Conservation (phyloP, 2,888 invertebrate genomes). For the Platycheirus albimanus region DNA sequence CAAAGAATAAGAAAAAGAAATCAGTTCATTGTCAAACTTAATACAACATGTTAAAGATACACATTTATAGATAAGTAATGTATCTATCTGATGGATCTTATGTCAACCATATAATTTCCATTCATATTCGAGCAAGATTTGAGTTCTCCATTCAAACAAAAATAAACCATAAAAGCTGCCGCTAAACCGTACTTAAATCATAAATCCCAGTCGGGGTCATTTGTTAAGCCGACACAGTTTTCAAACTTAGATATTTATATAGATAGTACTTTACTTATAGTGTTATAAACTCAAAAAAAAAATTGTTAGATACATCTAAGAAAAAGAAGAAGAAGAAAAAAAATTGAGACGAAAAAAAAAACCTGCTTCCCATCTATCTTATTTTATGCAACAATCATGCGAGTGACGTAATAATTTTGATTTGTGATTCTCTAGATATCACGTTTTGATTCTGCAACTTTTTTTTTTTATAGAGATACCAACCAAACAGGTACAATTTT, state of each 20-base stretch:
- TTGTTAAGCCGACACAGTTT: slow-evolving; percentile 62
- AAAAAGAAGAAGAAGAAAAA: no score
- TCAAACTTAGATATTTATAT: no score
- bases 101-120: slow-evolving; percentile 40
- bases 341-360: slow-evolving; percentile 29
- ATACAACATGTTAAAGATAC: slow-evolving; percentile 20
- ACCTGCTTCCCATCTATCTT: slow-evolving; percentile 70
- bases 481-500: slow-evolving; percentile 59
- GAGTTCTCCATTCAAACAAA: slow-evolving; percentile 49
- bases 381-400: slow-evolving; percentile 62
- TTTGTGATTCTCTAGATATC: slow-evolving; percentile 66
- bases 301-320: slow-evolving; percentile 8
- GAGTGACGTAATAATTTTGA: slow-evolving; percentile 72
- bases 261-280: no score
- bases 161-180: slow-evolving; percentile 62
- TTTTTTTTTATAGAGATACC: slow-evolving; percentile 36
- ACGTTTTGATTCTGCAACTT: slow-evolving; percentile 66
- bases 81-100: slow-evolving; percentile 4
- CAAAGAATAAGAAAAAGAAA: slow-evolving; percentile 13
- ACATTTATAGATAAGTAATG: slow-evolving; percentile 20
- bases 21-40: slow-evolving; percentile 39
- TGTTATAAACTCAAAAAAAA: slow-evolving; percentile 34
- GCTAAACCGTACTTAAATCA: slow-evolving; percentile 55
- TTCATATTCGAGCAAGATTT: slow-evolving; percentile 42
- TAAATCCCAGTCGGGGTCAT: slow-evolving; percentile 67